Base-by-base conservation (phyloP, 37 sponge, comb jelly and placozoan species). In the Oscarella lobularis region DNA sequence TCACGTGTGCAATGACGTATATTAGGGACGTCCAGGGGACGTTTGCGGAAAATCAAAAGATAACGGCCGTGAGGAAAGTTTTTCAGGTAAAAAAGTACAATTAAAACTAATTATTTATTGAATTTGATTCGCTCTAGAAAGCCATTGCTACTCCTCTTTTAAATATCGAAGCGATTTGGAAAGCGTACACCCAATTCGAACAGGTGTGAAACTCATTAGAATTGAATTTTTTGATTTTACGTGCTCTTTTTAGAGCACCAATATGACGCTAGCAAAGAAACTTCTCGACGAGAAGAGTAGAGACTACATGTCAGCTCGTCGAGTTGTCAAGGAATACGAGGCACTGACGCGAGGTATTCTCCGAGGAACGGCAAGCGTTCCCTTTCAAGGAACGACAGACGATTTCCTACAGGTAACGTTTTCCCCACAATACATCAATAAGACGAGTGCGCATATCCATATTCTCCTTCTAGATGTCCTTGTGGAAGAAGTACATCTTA, bases 31-130 rank as follows among this genome's bases (percentile, higher is more conserved):
- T 83, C 9, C 39, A 70, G 35, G 89, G 88, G 6, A 74, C 87
- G 0, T 96, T 76, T 82, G 96, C 89, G 2, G 96, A 92, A 77
- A 92, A 89, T 67, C 90, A 91, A 82, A 96, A 96, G 81, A 67
- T 81, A 1, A 75, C 76, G 39, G 68, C 84, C 0, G 66, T 92
- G 6, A 76, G 98, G 66, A 85, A 84, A 34, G 84, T 89, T 33
- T 96, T 83, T 78, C 98, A 96, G 74, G 79, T 74, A 65, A 4
- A 32, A 14, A 68, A 5, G 31, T 20, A 68, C 6, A 30, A 68
- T 68, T 32, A 5, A 68, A 14, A 5, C n/a, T 31, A 32, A 5
- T 68, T 68, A 5, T n/a, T 14, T 2, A 0, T 39, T 4, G 36
- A 30, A 55, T 72, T 73, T 14, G 37, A 1, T 76, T 0, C 2